Evolutionary conservation across 1,140 invertebrate genomes (phyloP).

Genomic region (Temnothorax curvispinosus): DNA sequence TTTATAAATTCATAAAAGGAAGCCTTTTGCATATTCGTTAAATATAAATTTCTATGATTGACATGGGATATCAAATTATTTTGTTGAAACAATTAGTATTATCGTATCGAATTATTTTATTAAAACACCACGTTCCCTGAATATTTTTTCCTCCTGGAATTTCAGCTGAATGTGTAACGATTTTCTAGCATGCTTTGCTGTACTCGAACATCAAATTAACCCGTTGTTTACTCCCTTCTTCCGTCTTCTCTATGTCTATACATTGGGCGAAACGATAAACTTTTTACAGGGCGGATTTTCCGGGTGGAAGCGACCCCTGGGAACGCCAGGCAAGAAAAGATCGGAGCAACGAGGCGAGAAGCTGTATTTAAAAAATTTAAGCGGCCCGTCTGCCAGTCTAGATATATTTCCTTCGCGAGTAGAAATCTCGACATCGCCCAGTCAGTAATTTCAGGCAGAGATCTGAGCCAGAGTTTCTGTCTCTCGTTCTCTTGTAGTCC

Average conservation of each 20-base stretch:
- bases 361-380: conserved; percentile 69
- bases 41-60: conserved; percentile 5
- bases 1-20: not conserved
- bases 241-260: not conserved
- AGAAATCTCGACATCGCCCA: conserved; percentile 39
- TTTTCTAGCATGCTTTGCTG: not conserved
- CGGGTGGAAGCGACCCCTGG: conserved; percentile 28
- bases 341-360: conserved; percentile 55
- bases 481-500: conserved; percentile 19
- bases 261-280: conserved; percentile 24
- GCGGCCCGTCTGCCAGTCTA: conserved; percentile 32
- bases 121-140: not conserved
- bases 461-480: conserved; percentile 22
- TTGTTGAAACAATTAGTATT: conserved; percentile 5
- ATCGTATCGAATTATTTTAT: conserved; percentile 16
- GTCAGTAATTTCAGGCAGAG: conserved; percentile 56
- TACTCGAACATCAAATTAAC: conserved; percentile 22
- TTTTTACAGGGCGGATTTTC: conserved; percentile 35
- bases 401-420: conserved; percentile 50
- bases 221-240: not conserved
- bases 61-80: conserved; percentile 10
- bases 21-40: not conserved
- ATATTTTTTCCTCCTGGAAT: not conserved
- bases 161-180: conserved; percentile 1
- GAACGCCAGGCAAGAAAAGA: conserved; percentile 43